These are phyloP conservation scores for Megaceryle alcyon DNA, from an alignment of 2,797 vertebrate species.

Conservation along the genomic window DNA sequence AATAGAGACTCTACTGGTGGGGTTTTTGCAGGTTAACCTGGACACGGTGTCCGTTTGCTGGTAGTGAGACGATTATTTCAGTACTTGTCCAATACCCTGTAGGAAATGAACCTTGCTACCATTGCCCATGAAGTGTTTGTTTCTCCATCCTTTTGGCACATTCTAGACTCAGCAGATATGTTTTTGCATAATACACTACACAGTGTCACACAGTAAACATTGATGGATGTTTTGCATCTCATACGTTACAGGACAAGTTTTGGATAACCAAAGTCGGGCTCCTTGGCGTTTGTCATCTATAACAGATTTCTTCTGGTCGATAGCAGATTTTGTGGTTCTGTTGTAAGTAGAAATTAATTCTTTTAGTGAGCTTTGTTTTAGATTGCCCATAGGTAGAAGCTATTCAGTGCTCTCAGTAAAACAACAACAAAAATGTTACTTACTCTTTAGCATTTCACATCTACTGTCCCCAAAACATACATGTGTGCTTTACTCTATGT, in stretches of 20 bases:
- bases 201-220: not conserved
- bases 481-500: not conserved
- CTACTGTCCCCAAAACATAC: not conserved
- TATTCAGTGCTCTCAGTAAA: not conserved
- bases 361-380: not conserved
- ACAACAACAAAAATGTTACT: not conserved
- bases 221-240: not conserved
- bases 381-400: not conserved
- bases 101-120: not conserved
- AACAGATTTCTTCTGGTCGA: conserved; percentile 91
- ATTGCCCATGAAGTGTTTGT: accelerated
- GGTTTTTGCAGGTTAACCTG: not conserved
- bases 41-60: accelerated
- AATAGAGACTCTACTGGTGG: accelerated
- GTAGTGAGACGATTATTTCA: accelerated
- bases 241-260: conserved; percentile 85
- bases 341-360: conserved; percentile 85
- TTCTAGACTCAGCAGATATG: not conserved
- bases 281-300: conserved; percentile 90
- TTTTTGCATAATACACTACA: accelerated
- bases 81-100: accelerated
- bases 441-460: accelerated
- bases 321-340: conserved; percentile 88
- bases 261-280: conserved; percentile 88
- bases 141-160: not conserved